Evolutionary conservation across 2,888 invertebrate genomes (phyloP).

Genomic region (Chaetogeoica ovagalla): DNA sequence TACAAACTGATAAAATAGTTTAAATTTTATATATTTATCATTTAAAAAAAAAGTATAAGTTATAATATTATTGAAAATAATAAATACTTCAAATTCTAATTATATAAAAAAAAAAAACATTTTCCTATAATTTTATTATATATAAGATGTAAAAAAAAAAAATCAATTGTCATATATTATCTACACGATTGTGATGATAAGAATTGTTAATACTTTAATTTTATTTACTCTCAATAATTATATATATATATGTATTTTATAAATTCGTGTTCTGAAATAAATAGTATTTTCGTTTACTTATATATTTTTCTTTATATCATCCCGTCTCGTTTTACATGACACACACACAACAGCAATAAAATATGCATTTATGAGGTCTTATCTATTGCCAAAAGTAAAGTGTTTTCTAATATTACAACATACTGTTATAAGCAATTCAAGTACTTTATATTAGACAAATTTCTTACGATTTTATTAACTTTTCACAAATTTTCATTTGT

Average conservation of each 20-base stretch:
- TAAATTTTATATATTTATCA: background rate
- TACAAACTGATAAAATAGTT: conserved; percentile 20
- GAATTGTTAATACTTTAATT: conserved; percentile 1
- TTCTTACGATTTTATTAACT: too few species aligned
- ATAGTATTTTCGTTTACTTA: conserved; percentile 9
- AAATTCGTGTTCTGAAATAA: background rate
- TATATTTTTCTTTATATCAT: background rate
- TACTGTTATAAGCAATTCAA: too few species aligned
- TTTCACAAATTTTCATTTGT: too few species aligned
- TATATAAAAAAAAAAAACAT: too few species aligned
- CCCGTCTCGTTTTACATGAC: background rate
- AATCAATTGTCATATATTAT: background rate
- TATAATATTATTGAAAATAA: background rate
- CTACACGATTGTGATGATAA: background rate
- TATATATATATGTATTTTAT: background rate
- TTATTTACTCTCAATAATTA: background rate
- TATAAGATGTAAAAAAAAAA: background rate
- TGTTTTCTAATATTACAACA: too few species aligned
- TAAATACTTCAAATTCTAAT: background rate
- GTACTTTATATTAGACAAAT: too few species aligned
- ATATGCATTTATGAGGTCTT: background rate
- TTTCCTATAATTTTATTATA: conserved; percentile 9
- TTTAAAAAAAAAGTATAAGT: background rate
- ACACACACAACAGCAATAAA: background rate
- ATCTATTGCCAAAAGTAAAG: too few species aligned